Evolutionary conservation across 2,888 invertebrate species (phyloP), one percentile per base, ranked within the genome.

Genomic region (Limulus polyphemus): DNA sequence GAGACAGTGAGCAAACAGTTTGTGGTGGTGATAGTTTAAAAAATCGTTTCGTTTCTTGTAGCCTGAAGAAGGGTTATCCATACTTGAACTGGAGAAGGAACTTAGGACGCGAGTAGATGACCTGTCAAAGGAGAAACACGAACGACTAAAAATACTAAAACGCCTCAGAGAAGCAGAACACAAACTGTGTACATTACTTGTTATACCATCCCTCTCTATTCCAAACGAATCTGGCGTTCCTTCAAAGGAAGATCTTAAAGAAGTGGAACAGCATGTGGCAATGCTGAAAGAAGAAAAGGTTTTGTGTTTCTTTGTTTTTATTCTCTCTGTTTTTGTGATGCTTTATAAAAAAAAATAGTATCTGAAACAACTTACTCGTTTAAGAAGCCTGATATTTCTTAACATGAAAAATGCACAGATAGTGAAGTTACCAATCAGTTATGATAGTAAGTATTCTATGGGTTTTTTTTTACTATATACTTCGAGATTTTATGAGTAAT

Each of bases 181-280:
- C 62, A 60, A 68, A 12, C 65, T 76, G 56, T 77, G 76, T 71
- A 73, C 73, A 54, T 62, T 69, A 9, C 65, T 76, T 13, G 52
- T 51, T 4, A 52, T 67, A 47, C 51, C 61, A 16, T 48, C 49
- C 9, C 62, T 62, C 10, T 49, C 57, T 12, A 62, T 67, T 47
- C 61, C 67, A 47, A 59, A 60, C 59, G 62, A 63, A 14, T 63
- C 64, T 32, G 61, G 59, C 47, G 63, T 70, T 48, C 70, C 70
- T 32, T 61, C 60, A 32, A 64, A 69, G 54, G 49, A 57, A 48
- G 65, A 68, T 48, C 49, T 70, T 10, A 47, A 50, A 49, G 63
- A 65, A n/a, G 50, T 70, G n/a, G 58, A 62, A 46, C 60, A 61
- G 54, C 61, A 64, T 59, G 56, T 70, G 10, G 32, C 32, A 2